Percentiles rank a stretch among this genome's conserved stretches.
Evolutionary conservation across 2,797 vertebrate genomes (phyloP).

Genomic region (Oreortyx pictus): DNA sequence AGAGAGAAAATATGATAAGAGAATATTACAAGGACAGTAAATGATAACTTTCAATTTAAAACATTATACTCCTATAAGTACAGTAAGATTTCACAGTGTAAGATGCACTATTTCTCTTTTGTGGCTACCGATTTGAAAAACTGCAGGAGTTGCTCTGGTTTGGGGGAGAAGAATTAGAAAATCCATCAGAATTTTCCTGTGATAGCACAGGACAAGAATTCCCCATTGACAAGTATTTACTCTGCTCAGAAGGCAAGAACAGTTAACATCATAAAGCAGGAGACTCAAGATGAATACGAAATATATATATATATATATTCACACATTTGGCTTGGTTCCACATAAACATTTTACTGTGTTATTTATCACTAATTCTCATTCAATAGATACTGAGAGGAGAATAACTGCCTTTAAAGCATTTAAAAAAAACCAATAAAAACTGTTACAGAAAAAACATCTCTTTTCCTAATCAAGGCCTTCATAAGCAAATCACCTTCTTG

Average conservation of each 20-base stretch:
- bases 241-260: neutral
- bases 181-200: neutral
- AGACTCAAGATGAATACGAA: neutral
- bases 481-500: neutral
- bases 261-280: neutral
- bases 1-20: neutral
- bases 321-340: neutral
- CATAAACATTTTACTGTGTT: neutral
- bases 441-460: neutral
- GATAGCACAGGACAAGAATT: neutral
- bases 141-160: neutral
- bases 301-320: neutral
- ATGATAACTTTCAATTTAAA: neutral
- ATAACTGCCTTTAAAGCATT: neutral
- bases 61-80: neutral
- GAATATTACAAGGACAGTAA: neutral
- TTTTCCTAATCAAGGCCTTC: neutral
- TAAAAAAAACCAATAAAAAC: neutral
- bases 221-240: neutral
- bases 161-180: neutral
- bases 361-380: neutral
- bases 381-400: neutral
- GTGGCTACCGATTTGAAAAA: neutral
- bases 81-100: neutral
- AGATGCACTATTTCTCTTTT: neutral